These are phyloP conservation scores for Enteromius paludinosus DNA, from an alignment of 2,797 vertebrate species.

Conservation along the genomic window DNA sequence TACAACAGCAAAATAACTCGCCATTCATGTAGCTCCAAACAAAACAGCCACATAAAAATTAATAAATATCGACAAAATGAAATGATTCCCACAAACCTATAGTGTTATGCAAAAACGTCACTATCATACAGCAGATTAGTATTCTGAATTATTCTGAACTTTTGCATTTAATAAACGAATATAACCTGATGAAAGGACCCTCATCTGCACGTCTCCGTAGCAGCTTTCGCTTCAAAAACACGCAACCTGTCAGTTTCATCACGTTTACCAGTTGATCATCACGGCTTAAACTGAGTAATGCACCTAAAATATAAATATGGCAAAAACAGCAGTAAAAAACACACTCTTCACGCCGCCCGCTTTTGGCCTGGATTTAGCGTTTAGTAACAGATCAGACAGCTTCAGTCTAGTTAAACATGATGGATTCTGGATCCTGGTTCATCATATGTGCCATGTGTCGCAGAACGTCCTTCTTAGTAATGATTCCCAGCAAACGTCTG, in stretches of 20 bases:
- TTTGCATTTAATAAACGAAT: not conserved
- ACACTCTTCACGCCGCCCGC: conserved; percentile 6
- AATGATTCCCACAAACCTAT: not conserved
- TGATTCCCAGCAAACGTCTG: conserved; percentile 97
- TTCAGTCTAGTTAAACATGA: conserved; percentile 63
- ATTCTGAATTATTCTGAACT: not conserved
- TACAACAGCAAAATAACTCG: conserved; percentile 19
- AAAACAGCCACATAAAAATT: conserved; percentile 43
- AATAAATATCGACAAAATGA: conserved; percentile 36
- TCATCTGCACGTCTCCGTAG: not conserved
- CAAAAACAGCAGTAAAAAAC: conserved; percentile 57
- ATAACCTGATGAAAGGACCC: not conserved
- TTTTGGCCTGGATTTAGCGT: not conserved
- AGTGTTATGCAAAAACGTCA: not conserved
- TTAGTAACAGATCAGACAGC: not conserved
- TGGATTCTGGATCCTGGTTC: conserved; percentile 96
- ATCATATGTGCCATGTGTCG: conserved; percentile 98
- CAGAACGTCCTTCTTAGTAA: conserved; percentile 98
- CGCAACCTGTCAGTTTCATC: conserved; percentile 1
- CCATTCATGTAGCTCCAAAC: conserved; percentile 20
- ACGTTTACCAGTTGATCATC: not conserved
- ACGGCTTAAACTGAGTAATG: not conserved
- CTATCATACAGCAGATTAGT: not conserved
- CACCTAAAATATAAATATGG: conserved; percentile 63
- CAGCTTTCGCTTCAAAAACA: not conserved